phyloP scores from a whole-genome alignment of 2,888 invertebrate species.

The Apotomis betuletana region DNA sequence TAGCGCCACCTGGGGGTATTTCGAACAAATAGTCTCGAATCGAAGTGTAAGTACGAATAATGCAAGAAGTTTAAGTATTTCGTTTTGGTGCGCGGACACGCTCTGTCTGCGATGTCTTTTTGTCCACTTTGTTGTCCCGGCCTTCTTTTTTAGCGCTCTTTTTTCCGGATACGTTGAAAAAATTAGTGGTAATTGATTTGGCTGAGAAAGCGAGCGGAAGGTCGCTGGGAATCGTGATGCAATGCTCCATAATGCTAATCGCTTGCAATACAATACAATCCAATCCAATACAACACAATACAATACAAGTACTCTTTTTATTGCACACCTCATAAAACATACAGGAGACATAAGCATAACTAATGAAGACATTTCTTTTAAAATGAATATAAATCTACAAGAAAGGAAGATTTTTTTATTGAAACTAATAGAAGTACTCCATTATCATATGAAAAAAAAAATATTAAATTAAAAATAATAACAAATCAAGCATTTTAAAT shows the following conservation, averaged over 20 bases:
- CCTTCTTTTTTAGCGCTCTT: constrained; percentile 23
- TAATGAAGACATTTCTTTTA: too few relatives aligned
- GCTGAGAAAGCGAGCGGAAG: constrained; percentile 45
- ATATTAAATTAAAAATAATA: too few relatives aligned
- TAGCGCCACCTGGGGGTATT: not conserved
- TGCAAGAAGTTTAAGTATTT: constrained; percentile 2
- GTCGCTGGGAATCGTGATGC: constrained; percentile 15
- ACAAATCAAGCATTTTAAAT: too few relatives aligned
- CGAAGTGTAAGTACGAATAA: not conserved
- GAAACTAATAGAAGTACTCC: too few relatives aligned
- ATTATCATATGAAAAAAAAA: too few relatives aligned
- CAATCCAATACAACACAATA: too few relatives aligned
- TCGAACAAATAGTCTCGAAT: not conserved
- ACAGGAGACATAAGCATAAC: too few relatives aligned
- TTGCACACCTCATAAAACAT: too few relatives aligned
- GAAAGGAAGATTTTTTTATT: too few relatives aligned
- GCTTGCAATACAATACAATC: not conserved
- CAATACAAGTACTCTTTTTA: too few relatives aligned
- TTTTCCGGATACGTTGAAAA: constrained; percentile 37
- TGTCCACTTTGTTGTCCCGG: not conserved
- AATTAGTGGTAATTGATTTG: constrained; percentile 42
- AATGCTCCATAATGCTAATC: constrained; percentile 18
- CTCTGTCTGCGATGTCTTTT: constrained; percentile 7
- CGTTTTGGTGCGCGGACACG: constrained; percentile 7
- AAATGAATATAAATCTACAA: too few relatives aligned